Base-by-base conservation (phyloP, 2,797 vertebrate species). In the Pseudochaenichthys georgianus region DNA sequence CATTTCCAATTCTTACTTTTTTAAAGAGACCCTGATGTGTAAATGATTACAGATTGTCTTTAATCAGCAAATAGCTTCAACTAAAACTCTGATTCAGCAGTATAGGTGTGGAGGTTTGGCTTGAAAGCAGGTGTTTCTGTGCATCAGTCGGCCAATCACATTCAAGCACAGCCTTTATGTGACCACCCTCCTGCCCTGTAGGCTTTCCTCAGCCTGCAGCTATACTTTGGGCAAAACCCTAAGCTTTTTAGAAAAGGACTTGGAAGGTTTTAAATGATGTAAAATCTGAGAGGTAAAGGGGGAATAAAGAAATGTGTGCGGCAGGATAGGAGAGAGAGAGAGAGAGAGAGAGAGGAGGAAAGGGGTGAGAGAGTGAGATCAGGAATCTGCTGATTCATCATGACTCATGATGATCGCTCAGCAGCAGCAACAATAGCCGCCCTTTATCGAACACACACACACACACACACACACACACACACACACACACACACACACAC, bases 341-440 rank as follows among this genome's bases (percentile, higher is more conserved):
- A 3, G 64, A 57, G 43, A 3, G 62, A 38, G 8, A n/a, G 13
- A 47, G 8, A 34, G 3, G 61, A 31, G 58, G 48, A 47, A 17
- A 45, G 70, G 63, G 42, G 31, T 23, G 70, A 60, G 80, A 50
- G 82, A 78, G 87, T 34, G 83, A 88, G 84, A 84, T 85, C 66
- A 80, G 84, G 90, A 94, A 94, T 94, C 92, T 93, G 93, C 92
- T 90, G 90, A 93, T 87, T 94, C 94, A 95, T 92, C 88, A 86
- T 93, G 91, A 88, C 87, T 83, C 93, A 92, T 93, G 93, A 94
- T 93, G 91, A 91, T 91, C 84, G 60, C 89, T 87, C 87, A 90
- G 91, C 82, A 83, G 80, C 87, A 73, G 64, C 85, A 93, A 95
- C 93, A 95, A 94, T 90, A 92, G 88, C 65, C 21, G 62, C 76